Percentiles rank a stretch among this genome's conserved stretches.
Evolutionary conservation across 2,797 vertebrate genomes (phyloP).

Genomic region (Enteromius fasciolatus): DNA sequence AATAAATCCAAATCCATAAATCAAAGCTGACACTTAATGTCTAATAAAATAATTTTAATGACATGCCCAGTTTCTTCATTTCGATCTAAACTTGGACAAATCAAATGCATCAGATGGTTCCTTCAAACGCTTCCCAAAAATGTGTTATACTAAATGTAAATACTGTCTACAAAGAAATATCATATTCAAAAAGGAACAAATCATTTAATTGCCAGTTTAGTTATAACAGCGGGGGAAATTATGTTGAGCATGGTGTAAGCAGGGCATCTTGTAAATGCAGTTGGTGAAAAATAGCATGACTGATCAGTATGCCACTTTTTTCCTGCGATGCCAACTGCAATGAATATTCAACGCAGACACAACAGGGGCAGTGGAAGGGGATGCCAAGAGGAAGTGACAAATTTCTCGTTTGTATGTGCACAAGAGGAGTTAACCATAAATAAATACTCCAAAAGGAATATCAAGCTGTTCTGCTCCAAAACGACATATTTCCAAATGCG

Average conservation of each 20-base stretch:
- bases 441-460: slow-evolving; percentile 39
- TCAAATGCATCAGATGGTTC: neutral
- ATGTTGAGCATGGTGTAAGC: slow-evolving; percentile 37
- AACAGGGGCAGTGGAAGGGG: slow-evolving; percentile 41
- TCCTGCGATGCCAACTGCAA: slow-evolving; percentile 30
- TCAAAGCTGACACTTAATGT: neutral
- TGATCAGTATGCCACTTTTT: slow-evolving; percentile 40
- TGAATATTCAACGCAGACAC: slow-evolving; percentile 46
- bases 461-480: slow-evolving; percentile 41
- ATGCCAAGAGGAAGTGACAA: slow-evolving; percentile 44
- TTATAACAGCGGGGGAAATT: slow-evolving; percentile 32
- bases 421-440: slow-evolving; percentile 48
- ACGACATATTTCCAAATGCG: neutral
- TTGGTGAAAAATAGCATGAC: slow-evolving; percentile 35
- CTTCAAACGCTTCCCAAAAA: neutral
- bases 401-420: slow-evolving; percentile 39
- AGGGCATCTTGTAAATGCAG: slow-evolving; percentile 31
- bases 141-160: slow-evolving; percentile 3
- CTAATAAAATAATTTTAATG: neutral
- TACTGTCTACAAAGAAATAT: slow-evolving; percentile 10
- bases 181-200: slow-evolving; percentile 19
- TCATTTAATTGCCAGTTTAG: slow-evolving; percentile 34
- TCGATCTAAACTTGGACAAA: neutral
- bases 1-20: neutral
- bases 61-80: neutral